Evolutionary conservation across 2,113 vertebrate species (phyloP), one percentile per base, ranked within the genome.

Genomic region (Mormyrus lacerda): DNA sequence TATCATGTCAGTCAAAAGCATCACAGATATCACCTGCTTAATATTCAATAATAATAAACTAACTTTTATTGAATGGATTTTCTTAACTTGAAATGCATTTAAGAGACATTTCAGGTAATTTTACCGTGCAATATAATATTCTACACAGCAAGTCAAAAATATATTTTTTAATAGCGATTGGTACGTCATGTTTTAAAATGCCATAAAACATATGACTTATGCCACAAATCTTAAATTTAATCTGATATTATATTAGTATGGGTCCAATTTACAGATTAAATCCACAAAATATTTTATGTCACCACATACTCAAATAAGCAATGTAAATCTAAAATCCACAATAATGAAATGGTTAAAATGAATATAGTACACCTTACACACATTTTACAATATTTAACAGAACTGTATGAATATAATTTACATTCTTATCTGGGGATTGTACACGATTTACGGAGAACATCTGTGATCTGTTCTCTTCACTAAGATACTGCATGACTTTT

Each of bases 41-140:
- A 45, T 42, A 65, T 65, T 50, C 10, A 44, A 19, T 55, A 39
- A 84, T 44, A 19, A 31, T 61, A 65, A 87, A 21, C 51, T 55
- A 96, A 87, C n/a, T n/a, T 93, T 51, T 88, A 94, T n/a, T 55
- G 39, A 35, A 24, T 58, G 5, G 50, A 48, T 35, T 69, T 13
- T 88, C 31, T 69, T 73, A 88, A 47, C n/a, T 84, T 19, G 61
- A 83, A 89, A 89, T 55, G 45, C 45, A 61, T 19, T 85, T 51
- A 13, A 84, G 11, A 58, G n/a, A 35, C 51, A 84, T 89, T 44
- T 58, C 88, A 45, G 39, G 84, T 51, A 10, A 39, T 76, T 79
- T 79, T 73, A 73, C n/a, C 83, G 73, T 83, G 88, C 88, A 83
- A 89, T 19, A 58, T 55, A 61, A 17, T 50, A 84, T 85, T 89